These are phyloP conservation scores for Cirrhinus mrigala DNA, from an alignment of 2,797 vertebrate genomes.

Conservation along the genomic window DNA sequence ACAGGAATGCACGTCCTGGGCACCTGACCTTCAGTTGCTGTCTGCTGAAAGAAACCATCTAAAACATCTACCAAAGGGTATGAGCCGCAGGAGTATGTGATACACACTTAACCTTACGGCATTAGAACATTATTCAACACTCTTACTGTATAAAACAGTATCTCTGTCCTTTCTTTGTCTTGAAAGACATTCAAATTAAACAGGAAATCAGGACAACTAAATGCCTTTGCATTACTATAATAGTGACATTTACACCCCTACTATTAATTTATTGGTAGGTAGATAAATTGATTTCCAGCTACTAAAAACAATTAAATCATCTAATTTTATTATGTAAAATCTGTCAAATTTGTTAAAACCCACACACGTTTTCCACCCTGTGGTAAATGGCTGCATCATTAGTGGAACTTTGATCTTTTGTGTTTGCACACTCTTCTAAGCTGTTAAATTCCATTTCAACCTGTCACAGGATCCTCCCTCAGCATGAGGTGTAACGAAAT, in stretches of 20 bases:
- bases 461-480: conserved; percentile 56
- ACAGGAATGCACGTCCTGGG: conserved; percentile 67
- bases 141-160: background rate
- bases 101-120: background rate
- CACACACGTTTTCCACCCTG: conserved; percentile 50
- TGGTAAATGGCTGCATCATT: conserved; percentile 56
- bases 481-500: conserved; percentile 46
- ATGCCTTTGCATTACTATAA: background rate
- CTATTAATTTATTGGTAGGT: background rate
- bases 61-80: conserved; percentile 80
- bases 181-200: background rate
- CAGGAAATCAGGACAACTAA: background rate
- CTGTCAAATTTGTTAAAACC: background rate
- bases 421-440: conserved; percentile 48
- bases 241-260: background rate
- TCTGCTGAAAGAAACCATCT: conserved; percentile 85
- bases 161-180: background rate
- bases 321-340: background rate
- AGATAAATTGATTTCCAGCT: background rate
- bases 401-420: conserved; percentile 70
- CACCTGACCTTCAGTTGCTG: conserved; percentile 81
- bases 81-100: background rate
- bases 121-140: background rate
- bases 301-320: background rate
- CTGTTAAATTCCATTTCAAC: conserved; percentile 61